These are phyloP conservation scores for Rachycentron canadum DNA, from an alignment of 2,797 vertebrate genomes.

Conservation along the genomic window DNA sequence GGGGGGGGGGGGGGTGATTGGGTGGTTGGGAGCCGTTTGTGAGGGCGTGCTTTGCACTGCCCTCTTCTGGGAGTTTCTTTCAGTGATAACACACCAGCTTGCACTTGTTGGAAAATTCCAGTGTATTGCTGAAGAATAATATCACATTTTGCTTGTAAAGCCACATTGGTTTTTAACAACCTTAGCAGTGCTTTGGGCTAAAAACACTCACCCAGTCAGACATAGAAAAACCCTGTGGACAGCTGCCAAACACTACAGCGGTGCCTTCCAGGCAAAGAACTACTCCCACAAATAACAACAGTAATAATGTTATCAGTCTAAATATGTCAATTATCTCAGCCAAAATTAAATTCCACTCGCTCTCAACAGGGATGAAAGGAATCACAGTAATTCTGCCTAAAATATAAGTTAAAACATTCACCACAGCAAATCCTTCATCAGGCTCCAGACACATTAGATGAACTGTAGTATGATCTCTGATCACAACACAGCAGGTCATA, in stretches of 20 bases:
- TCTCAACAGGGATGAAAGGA: not conserved
- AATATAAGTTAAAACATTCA: conserved; percentile 4
- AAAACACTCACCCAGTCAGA: conserved; percentile 6
- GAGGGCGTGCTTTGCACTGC: conserved; percentile 49
- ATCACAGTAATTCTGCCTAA: conserved; percentile 5
- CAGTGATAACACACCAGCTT: conserved; percentile 12
- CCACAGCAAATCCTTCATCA: conserved; percentile 30
- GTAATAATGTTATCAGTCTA: conserved; percentile 11
- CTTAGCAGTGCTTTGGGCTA: not conserved
- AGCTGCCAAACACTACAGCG: conserved; percentile 24
- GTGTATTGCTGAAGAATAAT: not conserved
- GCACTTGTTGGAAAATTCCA: not conserved
- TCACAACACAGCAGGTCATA: conserved; percentile 33
- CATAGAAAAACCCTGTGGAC: conserved; percentile 9
- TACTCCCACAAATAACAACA: conserved; percentile 17
- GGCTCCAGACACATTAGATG: conserved; percentile 19
- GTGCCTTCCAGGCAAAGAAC: conserved; percentile 9
- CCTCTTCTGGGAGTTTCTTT: conserved; percentile 64
- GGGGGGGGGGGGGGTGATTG: not conserved
- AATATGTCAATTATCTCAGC: conserved; percentile 15
- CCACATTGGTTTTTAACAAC: not conserved
- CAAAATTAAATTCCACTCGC: not conserved
- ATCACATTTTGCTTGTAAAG: not conserved
- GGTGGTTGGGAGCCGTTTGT: conserved; percentile 14
- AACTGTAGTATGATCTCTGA: conserved; percentile 23